Evolutionary conservation across 2,888 invertebrate species (phyloP), one percentile per base, ranked within the genome.

Genomic region (Pandemis cinnamomeana): DNA sequence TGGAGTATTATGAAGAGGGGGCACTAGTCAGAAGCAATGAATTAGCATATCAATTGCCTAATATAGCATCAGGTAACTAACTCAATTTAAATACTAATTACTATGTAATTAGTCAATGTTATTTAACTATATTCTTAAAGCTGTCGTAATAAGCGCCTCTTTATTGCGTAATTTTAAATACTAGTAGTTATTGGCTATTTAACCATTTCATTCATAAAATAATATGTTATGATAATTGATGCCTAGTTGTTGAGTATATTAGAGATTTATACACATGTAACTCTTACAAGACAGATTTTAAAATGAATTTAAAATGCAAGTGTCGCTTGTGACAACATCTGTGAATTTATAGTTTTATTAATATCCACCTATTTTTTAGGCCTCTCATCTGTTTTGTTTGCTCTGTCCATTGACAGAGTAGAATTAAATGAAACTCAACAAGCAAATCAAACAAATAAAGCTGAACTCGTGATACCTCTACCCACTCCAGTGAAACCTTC

Each of bases 311-410:
- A 5, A n/a, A 13, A 51, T 46, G 0, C 10, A 46, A 46, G 5
- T 11, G 46, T 11, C 11, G 46, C 46, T 46, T 11, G 46, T 46
- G 11, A 46, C 46, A 46, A 46, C 11, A 46, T 46, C 15, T 53
- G 53, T 58, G 27, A 27, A 58, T 1, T 58, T 6, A 55, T 20
- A 8, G 20, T 55, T 55, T 20, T 3, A 20, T 36, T 7, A 55
- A 5, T n/a, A 27, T 27, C 7, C 5, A 13, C 13, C 4, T 51
- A 7, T 51, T 13, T 71, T 93, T 78, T 85, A 97, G 98, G 97
- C 78, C 95, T 99, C 86, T 97, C 97, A 79, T 96, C 98, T 70
- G 97, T 99, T 84, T 94, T 99, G 78, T 99, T 99, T 94, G 99
- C 99, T 36, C 96, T 99, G 86, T 97, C 96, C 84, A 97, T 99